Percentiles rank a stretch among this genome's conserved stretches.
phyloP scores from a whole-genome alignment of 2,113 vertebrate species.

The Anarrhichthys ocellatus region DNA sequence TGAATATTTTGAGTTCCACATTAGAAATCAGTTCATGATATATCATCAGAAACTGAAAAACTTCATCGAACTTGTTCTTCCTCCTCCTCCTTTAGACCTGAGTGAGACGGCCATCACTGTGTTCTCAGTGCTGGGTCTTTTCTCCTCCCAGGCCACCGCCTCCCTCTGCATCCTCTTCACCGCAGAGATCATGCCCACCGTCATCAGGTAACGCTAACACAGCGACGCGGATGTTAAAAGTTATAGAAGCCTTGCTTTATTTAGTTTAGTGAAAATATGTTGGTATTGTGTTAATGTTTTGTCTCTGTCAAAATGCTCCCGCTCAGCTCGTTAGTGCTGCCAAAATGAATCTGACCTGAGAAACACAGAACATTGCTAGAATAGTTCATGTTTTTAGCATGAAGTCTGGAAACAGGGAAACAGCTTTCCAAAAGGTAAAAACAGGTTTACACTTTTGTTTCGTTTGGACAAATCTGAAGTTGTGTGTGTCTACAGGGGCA shows the following conservation, averaged over 20 bases:
- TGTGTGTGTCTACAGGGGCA: conserved; percentile 80
- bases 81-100: conserved; percentile 81
- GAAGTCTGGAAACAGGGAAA: background rate
- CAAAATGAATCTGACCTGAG: conserved; percentile 6
- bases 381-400: background rate
- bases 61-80: background rate
- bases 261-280: background rate
- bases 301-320: background rate
- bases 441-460: background rate
- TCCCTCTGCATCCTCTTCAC: conserved; percentile 90
- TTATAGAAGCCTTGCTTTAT: background rate
- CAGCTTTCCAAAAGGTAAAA: background rate
- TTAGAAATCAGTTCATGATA: background rate
- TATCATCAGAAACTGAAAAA: background rate
- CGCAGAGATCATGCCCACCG: conserved; percentile 90
- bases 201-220: conserved; percentile 83
- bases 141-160: conserved; percentile 89
- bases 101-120: conserved; percentile 87
- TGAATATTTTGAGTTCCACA: background rate
- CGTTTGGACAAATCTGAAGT: background rate
- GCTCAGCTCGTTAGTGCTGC: background rate
- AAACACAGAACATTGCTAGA: conserved; percentile 8
- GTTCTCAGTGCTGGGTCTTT: conserved; percentile 90
- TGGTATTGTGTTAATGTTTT: background rate
- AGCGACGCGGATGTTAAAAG: background rate